Evolutionary conservation across 2,113 vertebrate species (phyloP).

Genomic region (Eurystomus gularis): DNA sequence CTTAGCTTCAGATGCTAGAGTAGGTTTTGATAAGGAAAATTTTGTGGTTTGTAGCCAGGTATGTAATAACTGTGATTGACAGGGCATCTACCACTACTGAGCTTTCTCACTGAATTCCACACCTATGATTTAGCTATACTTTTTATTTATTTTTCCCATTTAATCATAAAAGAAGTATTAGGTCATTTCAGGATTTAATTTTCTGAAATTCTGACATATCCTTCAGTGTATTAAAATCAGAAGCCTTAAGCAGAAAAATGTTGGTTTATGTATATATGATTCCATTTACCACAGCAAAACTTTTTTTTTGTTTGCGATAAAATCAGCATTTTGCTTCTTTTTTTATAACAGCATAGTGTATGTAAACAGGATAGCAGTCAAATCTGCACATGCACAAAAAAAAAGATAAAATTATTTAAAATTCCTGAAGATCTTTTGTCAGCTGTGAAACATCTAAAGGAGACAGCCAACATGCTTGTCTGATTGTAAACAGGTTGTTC

Average conservation of each 20-base stretch:
- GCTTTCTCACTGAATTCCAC: not conserved
- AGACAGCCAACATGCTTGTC: not conserved
- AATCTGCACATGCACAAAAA: not conserved
- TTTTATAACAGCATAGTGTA: not conserved
- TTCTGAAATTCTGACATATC: not conserved
- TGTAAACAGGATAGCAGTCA: not conserved
- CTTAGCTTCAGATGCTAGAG: not conserved
- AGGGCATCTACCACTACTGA: not conserved
- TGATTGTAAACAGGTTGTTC: not conserved
- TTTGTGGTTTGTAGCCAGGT: not conserved
- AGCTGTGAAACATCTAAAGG: not conserved
- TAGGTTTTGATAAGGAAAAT: not conserved
- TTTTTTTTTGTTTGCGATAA: not conserved
- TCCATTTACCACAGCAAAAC: not conserved
- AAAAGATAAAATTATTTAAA: not conserved
- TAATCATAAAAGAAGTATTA: not conserved
- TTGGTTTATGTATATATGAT: not conserved
- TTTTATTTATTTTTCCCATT: not conserved
- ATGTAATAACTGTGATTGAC: not conserved
- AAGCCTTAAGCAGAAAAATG: not conserved
- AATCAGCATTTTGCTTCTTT: not conserved
- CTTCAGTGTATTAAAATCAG: not conserved
- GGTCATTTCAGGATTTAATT: not conserved
- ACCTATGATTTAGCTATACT: not conserved
- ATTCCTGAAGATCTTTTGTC: not conserved